phyloP scores from a whole-genome alignment of 1,140 invertebrate species.

The Coenobita brevimanus region DNA sequence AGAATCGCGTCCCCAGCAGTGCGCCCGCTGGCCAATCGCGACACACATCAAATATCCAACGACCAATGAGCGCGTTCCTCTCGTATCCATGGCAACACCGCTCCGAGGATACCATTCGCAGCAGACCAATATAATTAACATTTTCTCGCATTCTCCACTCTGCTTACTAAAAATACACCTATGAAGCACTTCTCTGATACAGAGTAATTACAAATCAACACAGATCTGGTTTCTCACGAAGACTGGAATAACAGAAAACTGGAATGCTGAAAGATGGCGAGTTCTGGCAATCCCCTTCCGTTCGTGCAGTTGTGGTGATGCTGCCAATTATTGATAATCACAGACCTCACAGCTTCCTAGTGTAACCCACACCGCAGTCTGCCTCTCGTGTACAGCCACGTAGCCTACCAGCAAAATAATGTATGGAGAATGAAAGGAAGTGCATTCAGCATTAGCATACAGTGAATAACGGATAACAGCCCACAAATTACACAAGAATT shows the following conservation, averaged over 20 bases:
- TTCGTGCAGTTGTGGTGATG: slow-evolving; percentile 46
- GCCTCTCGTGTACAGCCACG: too few species aligned
- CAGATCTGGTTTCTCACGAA: not conserved
- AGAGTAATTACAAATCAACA: too few species aligned
- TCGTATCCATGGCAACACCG: slow-evolving; percentile 46
- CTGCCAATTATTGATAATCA: slow-evolving; percentile 67
- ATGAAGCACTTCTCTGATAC: too few species aligned
- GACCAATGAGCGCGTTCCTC: slow-evolving; percentile 38
- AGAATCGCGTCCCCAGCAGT: slow-evolving; percentile 9
- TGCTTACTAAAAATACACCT: too few species aligned
- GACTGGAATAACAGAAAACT: not conserved
- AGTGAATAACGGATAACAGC: too few species aligned
- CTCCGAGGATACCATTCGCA: slow-evolving; percentile 13
- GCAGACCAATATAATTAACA: not conserved
- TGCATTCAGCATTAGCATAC: too few species aligned
- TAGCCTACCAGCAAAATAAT: too few species aligned
- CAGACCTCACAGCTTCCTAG: slow-evolving; percentile 16
- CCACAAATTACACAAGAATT: too few species aligned
- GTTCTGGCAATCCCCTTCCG: not conserved
- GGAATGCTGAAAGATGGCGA: not conserved
- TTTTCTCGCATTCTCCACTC: not conserved
- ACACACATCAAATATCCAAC: slow-evolving; percentile 3
- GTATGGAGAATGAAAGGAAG: too few species aligned
- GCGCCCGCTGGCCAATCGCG: slow-evolving; percentile 31
- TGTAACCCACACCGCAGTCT: slow-evolving; percentile 10